Evolutionary conservation across 2,113 vertebrate genomes (phyloP).

Genomic region (Oceanodroma tethys): DNA sequence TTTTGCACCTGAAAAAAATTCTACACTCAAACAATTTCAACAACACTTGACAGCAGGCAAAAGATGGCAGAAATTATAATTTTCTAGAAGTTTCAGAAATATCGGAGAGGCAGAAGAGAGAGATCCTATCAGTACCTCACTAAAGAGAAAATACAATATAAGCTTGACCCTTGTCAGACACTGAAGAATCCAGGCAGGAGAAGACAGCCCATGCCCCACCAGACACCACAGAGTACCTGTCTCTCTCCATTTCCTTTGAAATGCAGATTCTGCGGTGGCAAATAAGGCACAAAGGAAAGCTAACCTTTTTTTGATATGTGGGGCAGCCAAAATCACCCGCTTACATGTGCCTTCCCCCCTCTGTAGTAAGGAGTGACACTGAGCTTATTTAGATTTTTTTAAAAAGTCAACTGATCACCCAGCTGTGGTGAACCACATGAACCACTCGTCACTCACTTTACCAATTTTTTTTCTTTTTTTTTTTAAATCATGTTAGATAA

Average conservation of each 20-base stretch:
- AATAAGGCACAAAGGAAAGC: background rate
- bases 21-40: background rate
- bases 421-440: background rate
- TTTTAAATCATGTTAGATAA: background rate
- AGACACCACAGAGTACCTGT: accelerated
- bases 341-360: background rate
- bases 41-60: background rate
- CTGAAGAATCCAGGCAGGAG: background rate
- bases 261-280: background rate
- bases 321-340: background rate
- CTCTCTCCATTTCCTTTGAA: background rate
- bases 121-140: background rate
- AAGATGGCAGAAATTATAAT: background rate
- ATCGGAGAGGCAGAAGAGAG: background rate
- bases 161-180: background rate
- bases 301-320: accelerated
- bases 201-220: background rate
- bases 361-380: background rate
- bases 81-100: background rate
- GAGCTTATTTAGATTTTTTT: background rate
- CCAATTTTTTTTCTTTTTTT: background rate
- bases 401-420: background rate
- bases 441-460: background rate
- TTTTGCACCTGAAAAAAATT: background rate
- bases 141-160: background rate